Percentiles rank a stretch among this genome's conserved stretches.
Evolutionary conservation across 2,888 invertebrate genomes (phyloP).

Genomic region (Polydrusus cervinus): DNA sequence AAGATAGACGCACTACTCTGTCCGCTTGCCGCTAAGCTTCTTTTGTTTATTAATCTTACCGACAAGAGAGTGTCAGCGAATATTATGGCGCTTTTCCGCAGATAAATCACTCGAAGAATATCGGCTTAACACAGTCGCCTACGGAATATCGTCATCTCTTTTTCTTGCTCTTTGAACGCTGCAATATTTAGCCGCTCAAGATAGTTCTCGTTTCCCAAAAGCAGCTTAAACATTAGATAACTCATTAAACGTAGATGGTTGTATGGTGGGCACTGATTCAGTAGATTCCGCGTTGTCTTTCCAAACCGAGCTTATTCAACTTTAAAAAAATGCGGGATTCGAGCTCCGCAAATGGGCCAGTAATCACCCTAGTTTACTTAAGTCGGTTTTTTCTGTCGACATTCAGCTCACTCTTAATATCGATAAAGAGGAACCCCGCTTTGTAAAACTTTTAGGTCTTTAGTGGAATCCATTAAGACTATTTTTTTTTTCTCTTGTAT

Average conservation of each 20-base stretch:
- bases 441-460: constrained; percentile 33
- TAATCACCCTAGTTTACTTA: neutral
- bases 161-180: constrained; percentile 31
- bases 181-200: constrained; percentile 10
- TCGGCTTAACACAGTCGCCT: constrained; percentile 37
- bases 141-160: constrained; percentile 30
- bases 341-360: neutral
- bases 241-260: constrained; percentile 39
- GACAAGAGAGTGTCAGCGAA: constrained; percentile 41
- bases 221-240: neutral
- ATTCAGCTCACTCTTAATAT: constrained; percentile 10
- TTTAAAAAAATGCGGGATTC: neutral
- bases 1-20: no score
- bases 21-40: no score
- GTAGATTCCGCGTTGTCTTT: constrained; percentile 28
- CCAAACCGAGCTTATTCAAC: constrained; percentile 26
- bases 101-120: constrained; percentile 34
- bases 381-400: neutral
- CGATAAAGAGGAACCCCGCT: constrained; percentile 3
- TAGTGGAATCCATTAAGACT: constrained; percentile 36
- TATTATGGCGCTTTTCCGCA: constrained; percentile 43
- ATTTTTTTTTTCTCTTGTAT: no score
- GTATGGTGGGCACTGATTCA: neutral
- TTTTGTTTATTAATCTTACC: neutral
- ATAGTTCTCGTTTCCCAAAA: neutral